Base-by-base conservation (phyloP, 2,888 invertebrate genomes). In the Leucophenga maculata region DNA sequence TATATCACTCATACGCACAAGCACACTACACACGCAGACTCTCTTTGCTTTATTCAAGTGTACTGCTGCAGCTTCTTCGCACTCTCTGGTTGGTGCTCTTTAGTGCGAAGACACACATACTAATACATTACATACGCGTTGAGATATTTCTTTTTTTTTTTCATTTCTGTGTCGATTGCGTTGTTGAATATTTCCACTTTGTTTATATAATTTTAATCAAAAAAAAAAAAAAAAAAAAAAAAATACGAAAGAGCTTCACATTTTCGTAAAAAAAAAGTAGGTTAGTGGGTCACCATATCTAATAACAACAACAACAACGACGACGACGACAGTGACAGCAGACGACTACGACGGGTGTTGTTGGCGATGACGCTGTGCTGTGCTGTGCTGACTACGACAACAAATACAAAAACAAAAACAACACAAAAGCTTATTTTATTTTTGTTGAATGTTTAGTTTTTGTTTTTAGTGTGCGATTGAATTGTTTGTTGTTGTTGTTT, bases 231-330 rank as follows among this genome's bases (percentile, higher is more conserved):
- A 77, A 76, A 72, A 69, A 74, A 52, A 70, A 67, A 46, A 70
- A 68, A 67, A 71, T 74, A 67, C 60, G 59, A 71, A 76, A 68
- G 83, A 85, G 87, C 85, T 86, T 83, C 88, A 86, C 83, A 78
- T 79, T 84, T 85, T 85, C 82, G 89, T 90, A 91, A 91, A 82
- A 94, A 91, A 91, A 82, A 94, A 93, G 92, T 94, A 91, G 94
- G 94, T 94, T 93, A 94, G 93, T 94, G 91, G 94, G 94, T 92
- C 88, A 85, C 78, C 85, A 82, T 85, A 86, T 86, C 86, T 85
- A 86, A 85, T 79, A 84, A 79, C 78, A 71, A 66, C 77, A 70
- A 71, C 67, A 69, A 67, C 68, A 71, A 62, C 71, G 69, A 68
- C 65, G 70, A 68, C 65, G 71, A 65, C 78, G 70, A 66, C 77